These are phyloP conservation scores for Bradypodion ventrale DNA, from an alignment of 2,797 vertebrate species.

Conservation along the genomic window DNA sequence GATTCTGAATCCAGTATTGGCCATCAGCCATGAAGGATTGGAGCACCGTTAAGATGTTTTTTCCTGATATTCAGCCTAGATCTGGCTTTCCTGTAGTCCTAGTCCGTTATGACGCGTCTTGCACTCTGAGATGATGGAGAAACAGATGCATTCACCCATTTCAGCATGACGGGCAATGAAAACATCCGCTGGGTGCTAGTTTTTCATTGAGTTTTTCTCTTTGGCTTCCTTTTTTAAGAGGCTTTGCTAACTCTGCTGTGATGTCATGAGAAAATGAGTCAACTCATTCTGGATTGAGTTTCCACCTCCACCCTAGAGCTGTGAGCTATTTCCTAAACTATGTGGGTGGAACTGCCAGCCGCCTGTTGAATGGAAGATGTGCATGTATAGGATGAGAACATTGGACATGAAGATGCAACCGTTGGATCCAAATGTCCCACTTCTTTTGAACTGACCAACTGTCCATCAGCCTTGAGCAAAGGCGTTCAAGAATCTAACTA, in stretches of 20 bases:
- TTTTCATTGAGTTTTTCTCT: too few species aligned
- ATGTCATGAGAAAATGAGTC: constrained; percentile 7
- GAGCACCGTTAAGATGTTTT: too few species aligned
- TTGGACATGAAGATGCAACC: background rate
- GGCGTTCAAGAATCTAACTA: background rate
- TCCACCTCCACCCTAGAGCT: background rate
- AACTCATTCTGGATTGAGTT: background rate
- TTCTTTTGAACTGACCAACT: background rate
- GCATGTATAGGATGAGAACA: background rate
- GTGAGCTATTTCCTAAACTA: background rate
- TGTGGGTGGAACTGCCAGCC: background rate
- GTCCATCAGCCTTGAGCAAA: background rate
- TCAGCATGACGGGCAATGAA: too few species aligned
- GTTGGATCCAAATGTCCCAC: too few species aligned
- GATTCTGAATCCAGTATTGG: too few species aligned
- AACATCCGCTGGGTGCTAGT: too few species aligned
- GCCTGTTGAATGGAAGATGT: background rate
- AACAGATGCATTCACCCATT: too few species aligned
- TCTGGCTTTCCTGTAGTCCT: too few species aligned
- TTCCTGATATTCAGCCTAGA: too few species aligned
- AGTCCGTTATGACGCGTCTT: too few species aligned
- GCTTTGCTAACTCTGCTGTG: background rate
- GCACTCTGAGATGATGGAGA: too few species aligned
- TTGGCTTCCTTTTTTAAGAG: background rate
- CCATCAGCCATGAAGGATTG: too few species aligned